Base-by-base conservation (phyloP, 2,888 invertebrate genomes). In the Geophilus truncorum region DNA sequence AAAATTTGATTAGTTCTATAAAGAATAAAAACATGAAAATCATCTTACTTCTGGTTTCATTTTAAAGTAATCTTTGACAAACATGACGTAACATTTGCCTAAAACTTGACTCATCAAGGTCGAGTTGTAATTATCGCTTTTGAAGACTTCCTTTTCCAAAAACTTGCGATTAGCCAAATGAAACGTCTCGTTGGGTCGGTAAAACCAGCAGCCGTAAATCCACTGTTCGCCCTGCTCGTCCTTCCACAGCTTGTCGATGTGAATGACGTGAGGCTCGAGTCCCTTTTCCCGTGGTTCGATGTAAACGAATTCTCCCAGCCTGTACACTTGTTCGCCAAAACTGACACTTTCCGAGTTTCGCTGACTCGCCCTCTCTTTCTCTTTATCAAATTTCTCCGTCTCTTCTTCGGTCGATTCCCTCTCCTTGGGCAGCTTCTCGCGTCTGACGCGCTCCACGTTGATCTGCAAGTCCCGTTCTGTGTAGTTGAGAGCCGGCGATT, bases 161-260 rank as follows among this genome's bases (percentile, higher is more conserved):
- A 99, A 99, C 88, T 96, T 97, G 84, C 98, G 91, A 0, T 96
- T 96, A 12, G 96, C 93, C 7, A 97, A 91, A 88, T 99, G 98
- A 89, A 93, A 98, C 0, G 99, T 99, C 88, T 99, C 98, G 85
- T 94, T 93, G 0, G 98, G 98, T 80, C 97, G 91, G 84, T 90
- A 93, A 86, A 95, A 98, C 85, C 95, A 93, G 85, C 93, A 94
- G n/a, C 96, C 97, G 85, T 95, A 94, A 84, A 97, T 90, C 92
- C 95, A 94, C 84, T 94, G 93, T 82, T 93, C 92, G 9, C 93
- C 93, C 76, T 92, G 93, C 21, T 90, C 90, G 85, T 94, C 95
- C 15, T 93, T 94, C 93, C 94, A 97, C 15, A 98, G 90, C 0
- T 95, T 90, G 86, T 97, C 96, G 76, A 97, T 93, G 83, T 94